A percentile compares a stretch with the other conserved stretches of the same genome.
Conservation (phyloP, 2,797 vertebrate species). For the Miopithecus talapoin region DNA sequence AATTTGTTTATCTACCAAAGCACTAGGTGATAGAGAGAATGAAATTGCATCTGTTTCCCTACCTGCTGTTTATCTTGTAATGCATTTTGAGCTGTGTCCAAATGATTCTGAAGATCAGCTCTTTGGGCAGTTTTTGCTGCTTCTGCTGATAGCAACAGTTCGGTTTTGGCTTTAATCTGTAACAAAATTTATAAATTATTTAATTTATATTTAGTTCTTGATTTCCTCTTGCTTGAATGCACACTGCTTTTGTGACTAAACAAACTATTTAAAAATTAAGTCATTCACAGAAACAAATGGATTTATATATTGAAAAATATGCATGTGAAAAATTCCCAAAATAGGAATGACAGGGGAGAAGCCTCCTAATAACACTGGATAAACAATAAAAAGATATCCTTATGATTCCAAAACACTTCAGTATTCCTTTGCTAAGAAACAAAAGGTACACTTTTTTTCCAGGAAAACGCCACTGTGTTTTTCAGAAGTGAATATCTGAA, state of each 20-base stretch:
- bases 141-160: constrained; percentile 95
- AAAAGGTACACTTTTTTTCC: neutral
- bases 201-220: neutral
- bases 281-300: neutral
- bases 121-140: constrained; percentile 95
- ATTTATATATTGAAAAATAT: constrained; percentile 14
- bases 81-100: constrained; percentile 96
- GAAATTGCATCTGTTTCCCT: neutral
- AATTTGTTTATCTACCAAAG: constrained; percentile 2
- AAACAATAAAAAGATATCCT: neutral
- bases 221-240: neutral
- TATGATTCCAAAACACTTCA: neutral
- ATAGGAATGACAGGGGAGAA: neutral
- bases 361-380: neutral
- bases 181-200: constrained; percentile 66
- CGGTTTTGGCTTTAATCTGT: constrained; percentile 97
- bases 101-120: constrained; percentile 95
- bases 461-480: neutral
- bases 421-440: neutral
- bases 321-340: neutral
- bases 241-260: constrained; percentile 8
- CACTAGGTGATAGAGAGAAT: neutral
- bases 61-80: constrained; percentile 99
- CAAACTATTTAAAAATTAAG: constrained; percentile 5
- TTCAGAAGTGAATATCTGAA: neutral